Evolutionary conservation across 2,888 invertebrate species (phyloP).

Genomic region (Dicyrtoma fusca): DNA sequence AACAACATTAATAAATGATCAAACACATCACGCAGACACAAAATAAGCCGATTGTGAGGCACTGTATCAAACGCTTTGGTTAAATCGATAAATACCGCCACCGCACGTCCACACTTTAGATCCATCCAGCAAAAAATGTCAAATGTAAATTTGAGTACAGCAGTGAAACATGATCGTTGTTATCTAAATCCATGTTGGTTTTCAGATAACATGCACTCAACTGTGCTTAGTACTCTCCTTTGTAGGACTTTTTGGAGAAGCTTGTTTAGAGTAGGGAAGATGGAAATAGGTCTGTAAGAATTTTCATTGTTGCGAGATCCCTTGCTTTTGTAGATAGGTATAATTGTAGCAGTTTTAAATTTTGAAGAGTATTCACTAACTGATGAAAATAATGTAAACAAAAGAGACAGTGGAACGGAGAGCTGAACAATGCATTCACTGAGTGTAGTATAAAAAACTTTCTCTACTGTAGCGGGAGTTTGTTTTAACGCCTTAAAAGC

Average conservation of each 20-base stretch:
- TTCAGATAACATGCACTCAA: slow-evolving; percentile 34
- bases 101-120: slow-evolving; percentile 15
- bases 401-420: no score
- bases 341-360: no score
- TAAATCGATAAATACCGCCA: slow-evolving; percentile 46
- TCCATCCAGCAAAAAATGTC: slow-evolving; percentile 46
- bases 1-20: no score
- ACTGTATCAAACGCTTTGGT: slow-evolving; percentile 55
- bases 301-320: slow-evolving; percentile 35
- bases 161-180: slow-evolving; percentile 48
- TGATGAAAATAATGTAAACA: no score
- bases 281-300: slow-evolving; percentile 50
- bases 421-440: no score
- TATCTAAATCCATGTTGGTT: slow-evolving; percentile 51
- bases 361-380: no score
- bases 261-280: slow-evolving; percentile 45
- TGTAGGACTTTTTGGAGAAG: slow-evolving; percentile 45
- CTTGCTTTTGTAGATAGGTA: slow-evolving; percentile 39
- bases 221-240: slow-evolving; percentile 26
- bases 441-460: no score
- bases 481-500: no score
- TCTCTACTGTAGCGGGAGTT: no score
- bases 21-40: slow-evolving; percentile 43
- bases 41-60: slow-evolving; percentile 42
- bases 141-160: slow-evolving; percentile 40